These are phyloP conservation scores for Drosophila kepulauana DNA, from an alignment of 1,140 invertebrate genomes.

Conservation along the genomic window DNA sequence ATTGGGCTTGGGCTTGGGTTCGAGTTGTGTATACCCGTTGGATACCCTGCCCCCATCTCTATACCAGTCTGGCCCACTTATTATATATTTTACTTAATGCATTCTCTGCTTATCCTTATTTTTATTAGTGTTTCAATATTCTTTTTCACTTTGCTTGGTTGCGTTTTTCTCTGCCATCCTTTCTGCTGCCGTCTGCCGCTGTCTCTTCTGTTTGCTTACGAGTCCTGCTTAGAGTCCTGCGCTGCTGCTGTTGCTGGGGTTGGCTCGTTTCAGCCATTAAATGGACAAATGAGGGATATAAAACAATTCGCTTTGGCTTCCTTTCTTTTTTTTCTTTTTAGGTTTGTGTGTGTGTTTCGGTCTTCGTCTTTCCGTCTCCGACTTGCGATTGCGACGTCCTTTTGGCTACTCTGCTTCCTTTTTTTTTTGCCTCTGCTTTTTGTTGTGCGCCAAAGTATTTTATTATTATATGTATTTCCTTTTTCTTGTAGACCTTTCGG, in stretches of 20 bases:
- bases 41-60: not conserved
- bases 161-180: conserved; percentile 69
- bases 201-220: conserved; percentile 21
- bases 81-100: conserved; percentile 83
- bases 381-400: conserved; percentile 30
- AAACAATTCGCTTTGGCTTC: conserved; percentile 84
- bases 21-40: conserved; percentile 11
- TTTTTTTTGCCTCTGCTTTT: conserved; percentile 36
- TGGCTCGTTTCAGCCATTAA: conserved; percentile 84
- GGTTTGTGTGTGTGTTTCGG: conserved; percentile 16
- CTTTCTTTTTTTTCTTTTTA: conserved; percentile 40
- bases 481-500: conserved; percentile 59
- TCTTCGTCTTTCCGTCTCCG: conserved; percentile 16
- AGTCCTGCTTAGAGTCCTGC: conserved; percentile 51
- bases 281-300: conserved; percentile 85
- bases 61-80: conserved; percentile 53
- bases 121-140: conserved; percentile 84
- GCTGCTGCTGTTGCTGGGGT: conserved; percentile 39
- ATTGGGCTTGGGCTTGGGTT: not conserved
- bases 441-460: conserved; percentile 70
- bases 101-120: conserved; percentile 82
- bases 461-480: conserved; percentile 76
- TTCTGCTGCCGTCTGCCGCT: conserved; percentile 24
- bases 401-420: conserved; percentile 45
- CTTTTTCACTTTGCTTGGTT: conserved; percentile 81